Base-by-base conservation (phyloP, 2,888 invertebrate genomes). In the Theodoxus fluviatilis region DNA sequence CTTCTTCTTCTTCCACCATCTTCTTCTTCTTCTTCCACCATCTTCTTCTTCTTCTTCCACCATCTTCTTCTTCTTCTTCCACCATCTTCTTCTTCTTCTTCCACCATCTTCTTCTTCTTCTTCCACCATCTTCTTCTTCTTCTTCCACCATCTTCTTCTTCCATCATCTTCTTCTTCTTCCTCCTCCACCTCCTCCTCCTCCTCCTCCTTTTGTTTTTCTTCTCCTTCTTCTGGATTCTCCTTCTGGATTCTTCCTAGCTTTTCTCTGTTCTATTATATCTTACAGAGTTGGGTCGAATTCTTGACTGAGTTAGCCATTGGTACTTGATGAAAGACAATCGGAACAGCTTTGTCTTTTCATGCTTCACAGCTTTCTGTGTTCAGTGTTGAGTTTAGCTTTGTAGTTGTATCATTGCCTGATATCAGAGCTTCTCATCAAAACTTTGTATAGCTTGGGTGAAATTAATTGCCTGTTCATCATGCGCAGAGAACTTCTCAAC, bases 31-130 rank as follows among this genome's bases (percentile, higher is more conserved):
- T 18, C 57, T 57, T 9, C 57, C 22, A 18, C 28, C 22, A 22
- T 57, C 28, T 25, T 18, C 57, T 57, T 9, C 28, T 25, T 9
- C 57, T 25, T 18, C 57, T 25, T 9, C 28, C 22, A 18, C n/a
- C 22, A 18, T 22, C 22, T 18, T 22, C 22, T 12, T 4, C 38
- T 35, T 28, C 15, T 28, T 35, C 38, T 38, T 22, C 38, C 15
- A 18, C 35, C 31, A 3, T 59, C 28, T 12, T 18, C 40, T 4
- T 66, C 33, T 63, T 31, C 40, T n/a, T 63, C 69, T 61, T n/a
- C 31, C 59, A 22, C 40, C 33, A 6, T 33, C 59, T 59, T 3
- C 59, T 38, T 68, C 47, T 59, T 28, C 33, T 15, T 68, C 57
- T 59, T 40, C 15, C 35, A 15, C 61, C 22, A n/a, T 7, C 40